Base-by-base conservation (phyloP, 2,113 vertebrate species). In the Formicarius rufipectus region DNA sequence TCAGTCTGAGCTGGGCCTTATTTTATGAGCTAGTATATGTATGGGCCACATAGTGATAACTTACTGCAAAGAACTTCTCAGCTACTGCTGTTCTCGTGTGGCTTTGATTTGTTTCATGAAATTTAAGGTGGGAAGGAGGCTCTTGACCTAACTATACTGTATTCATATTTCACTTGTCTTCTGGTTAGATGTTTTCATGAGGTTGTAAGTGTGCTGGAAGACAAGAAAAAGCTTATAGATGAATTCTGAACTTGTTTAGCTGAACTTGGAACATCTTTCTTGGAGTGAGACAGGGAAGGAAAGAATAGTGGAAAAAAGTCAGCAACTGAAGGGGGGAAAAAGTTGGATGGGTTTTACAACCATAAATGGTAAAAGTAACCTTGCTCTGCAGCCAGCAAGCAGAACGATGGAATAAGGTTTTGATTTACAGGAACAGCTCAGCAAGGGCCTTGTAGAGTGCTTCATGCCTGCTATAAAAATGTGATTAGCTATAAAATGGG, bases 291-390 rank as follows among this genome's bases (percentile, higher is more conserved):
- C 84, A 66, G 90, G 96, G 89, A 74, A 95, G 77, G 44, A 93
- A 94, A 80, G 80, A 97, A 90, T 84, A 91, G 90, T 76, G 90
- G 89, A 94, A 96, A 95, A 97, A 97, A 96, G 58, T 44, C 96
- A 96, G 90, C 96, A 96, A 95, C 66, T 88, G 42, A 85, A 93
- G 89, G 84, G 94, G 75, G 81, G 79, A 33, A 94, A 94, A 96
- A 63, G 89, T 96, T 98, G 97, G 97, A 96, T 98, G 95, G 89
- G 86, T 97, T 98, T 98, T 97, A 85, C 95, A 97, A 96, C 98
- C 98, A 98, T 98, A 98, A 98, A 98, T 98, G 98, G 98, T 98
- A 98, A 98, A 98, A 98, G 94, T 97, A 96, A 97, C 87, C 92
- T 95, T 81, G 75, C 91, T 92, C 44, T 15, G 47, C 93, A 97